Evolutionary conservation across 2,888 invertebrate species (phyloP), one percentile per base, ranked within the genome.

Genomic region (Ectemnius continuus): DNA sequence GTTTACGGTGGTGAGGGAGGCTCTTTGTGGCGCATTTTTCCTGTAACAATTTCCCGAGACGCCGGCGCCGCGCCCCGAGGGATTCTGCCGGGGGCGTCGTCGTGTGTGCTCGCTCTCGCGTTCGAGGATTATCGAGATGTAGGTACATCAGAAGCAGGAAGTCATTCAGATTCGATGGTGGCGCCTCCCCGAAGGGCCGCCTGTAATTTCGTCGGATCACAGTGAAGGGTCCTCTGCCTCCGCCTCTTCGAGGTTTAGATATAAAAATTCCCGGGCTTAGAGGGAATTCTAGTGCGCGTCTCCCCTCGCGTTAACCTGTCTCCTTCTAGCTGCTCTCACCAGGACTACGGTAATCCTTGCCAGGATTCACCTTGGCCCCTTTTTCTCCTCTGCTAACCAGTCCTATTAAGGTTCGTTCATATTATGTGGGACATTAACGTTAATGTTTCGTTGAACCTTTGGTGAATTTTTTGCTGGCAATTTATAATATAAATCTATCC

Each of bases 301-400:
- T n/a, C 71, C 69, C 74, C 66, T 60, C 78, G 80, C 75, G 81
- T 82, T 84, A 83, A 78, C 80, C 78, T 76, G 81, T 79, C 84
- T 79, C 36, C 11, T 36, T 36, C 67, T 20, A 63, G 70, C 69
- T 74, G 76, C 80, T 79, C 79, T 80, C 81, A 59, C 70, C 71
- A 63, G 79, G 75, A 68, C 77, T 66, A 1, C 47, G 74, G 79
- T 82, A 83, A 84, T 85, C 82, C 81, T 67, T 60, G 76, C 20
- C 62, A 56, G 64, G 28, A 47, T 70, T 52, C 48, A 45, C 28
- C n/a, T 36, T 26, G 20, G 11, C 16, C 64, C 28, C 36, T n/a
- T 52, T 65, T 11, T 13, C 46, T 14, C 20, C 46, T 56, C 1
- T 26, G 18, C 36, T 26, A 20, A 5, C 4, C 52, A 52, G n/a